Evolutionary conservation across 2,888 invertebrate species (phyloP), one percentile per base, ranked within the genome.

Genomic region (Pristionchus mayeri): DNA sequence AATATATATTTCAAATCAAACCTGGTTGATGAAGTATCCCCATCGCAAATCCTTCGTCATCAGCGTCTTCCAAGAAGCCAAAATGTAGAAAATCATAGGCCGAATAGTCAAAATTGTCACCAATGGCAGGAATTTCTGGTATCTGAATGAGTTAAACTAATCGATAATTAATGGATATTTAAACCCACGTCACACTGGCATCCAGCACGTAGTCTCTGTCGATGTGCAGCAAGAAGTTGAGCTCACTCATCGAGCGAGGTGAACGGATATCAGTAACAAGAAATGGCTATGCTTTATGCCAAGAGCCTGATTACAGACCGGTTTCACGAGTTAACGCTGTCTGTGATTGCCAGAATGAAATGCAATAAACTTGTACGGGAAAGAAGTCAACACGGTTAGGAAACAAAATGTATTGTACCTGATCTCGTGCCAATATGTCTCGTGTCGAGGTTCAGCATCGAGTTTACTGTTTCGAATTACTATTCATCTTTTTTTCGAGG

Each of bases 11-110:
- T 24, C 34, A 37, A 37, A 67, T 34, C 67, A 4, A 21, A 40
- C 67, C 67, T 67, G 67, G 37, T 67, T 40, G 3, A 67, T 21
- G 67, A 67, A n/a, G 21, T 67, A 67, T 67, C 67, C 67, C 2
- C 16, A 37, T 67, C 67, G 40, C 2, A 67, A 27, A 67, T 67
- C 67, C 16, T 6, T 21, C 30, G 67, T 18, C 37, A 67, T 67
- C 21, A 37, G 37, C 37, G 34, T 34, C 3, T 16, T 27, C n/a
- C 37, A 37, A 16, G 21, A 37, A 11, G 13, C 3, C 6, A 67
- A n/a, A 67, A 67, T 67, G 37, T 37, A 67, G 67, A 67, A 67
- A n/a, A 67, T 40, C 67, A 21, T n/a, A 1, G 67, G 37, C 3
- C 67, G 67, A 37, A 67, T 67, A 0, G 67, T 67, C 2, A 34